Base-by-base conservation (phyloP, 2,888 invertebrate species). In the Napeogenes inachia region DNA sequence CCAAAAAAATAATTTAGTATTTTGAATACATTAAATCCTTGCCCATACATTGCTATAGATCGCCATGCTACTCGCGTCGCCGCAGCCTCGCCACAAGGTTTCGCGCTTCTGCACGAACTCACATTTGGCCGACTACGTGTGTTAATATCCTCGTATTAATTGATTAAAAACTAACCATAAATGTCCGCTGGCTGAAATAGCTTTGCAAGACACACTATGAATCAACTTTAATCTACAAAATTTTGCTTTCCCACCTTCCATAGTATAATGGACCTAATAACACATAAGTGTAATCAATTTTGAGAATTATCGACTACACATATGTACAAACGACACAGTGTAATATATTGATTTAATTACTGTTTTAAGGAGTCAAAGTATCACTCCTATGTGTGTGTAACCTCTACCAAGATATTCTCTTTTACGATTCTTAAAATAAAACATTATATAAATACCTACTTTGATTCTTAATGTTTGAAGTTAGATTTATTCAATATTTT, bases 21-120 rank as follows among this genome's bases (percentile, higher is more conserved):
- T 12, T 50, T 50, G 10, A 50, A 50, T n/a, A 21, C 21, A 47
- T 13, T 47, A 47, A 47, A 47, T 47, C 47, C 47, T 13, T 13
- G 47, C n/a, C 21, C 47, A 30, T 30, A 50, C 8, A 50, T 50
- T 50, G 30, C 8, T 79, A 88, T 87, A 21, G 21, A 21, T 21
- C 21, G 84, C 88, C 76, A 73, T 75, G 71, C 87, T 74, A 81
- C 73, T 68, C 13, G 73, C 75, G 75, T 72, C 76, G 75, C 79
- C 76, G 79, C 84, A 87, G 82, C 88, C 88, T 88, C 86, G 87
- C 73, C 68, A 76, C 87, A 85, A 87, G 87, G 87, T 80, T 83
- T 78, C 82, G 68, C 67, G 67, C 61, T 69, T 65, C 13, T 21
- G n/a, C 47, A 35, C 47, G n/a, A 21, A 6, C 6, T 47, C 47